A percentile compares a stretch with the other conserved stretches of the same genome.
Evolutionary conservation across 2,113 vertebrate genomes (phyloP).

Genomic region (Malurus elegans): DNA sequence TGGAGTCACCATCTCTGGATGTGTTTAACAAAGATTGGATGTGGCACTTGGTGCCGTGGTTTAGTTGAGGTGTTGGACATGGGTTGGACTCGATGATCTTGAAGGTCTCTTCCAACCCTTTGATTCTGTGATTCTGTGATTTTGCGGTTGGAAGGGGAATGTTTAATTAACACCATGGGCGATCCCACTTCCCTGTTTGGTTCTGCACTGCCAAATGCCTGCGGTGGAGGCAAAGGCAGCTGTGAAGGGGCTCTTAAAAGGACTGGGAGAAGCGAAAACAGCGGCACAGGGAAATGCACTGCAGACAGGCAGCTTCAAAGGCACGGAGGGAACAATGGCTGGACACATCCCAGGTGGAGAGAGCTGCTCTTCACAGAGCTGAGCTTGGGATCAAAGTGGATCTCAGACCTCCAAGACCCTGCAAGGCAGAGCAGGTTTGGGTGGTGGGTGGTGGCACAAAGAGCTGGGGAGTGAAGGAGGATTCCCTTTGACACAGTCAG

Average conservation of each 20-base stretch:
- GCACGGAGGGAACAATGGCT: background rate
- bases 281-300: background rate
- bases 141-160: background rate
- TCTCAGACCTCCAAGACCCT: background rate
- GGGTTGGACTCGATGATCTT: no score
- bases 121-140: no score
- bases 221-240: background rate
- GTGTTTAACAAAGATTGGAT: no score
- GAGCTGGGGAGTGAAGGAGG: background rate
- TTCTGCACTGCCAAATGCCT: background rate
- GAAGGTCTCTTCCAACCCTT: no score
- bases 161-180: background rate
- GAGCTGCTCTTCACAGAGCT: background rate
- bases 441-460: background rate
- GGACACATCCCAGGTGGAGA: background rate
- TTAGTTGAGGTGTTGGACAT: no score
- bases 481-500: background rate
- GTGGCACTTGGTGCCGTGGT: no score
- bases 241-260: constrained; percentile 14
- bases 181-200: background rate
- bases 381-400: constrained; percentile 14
- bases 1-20: no score
- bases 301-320: constrained; percentile 35
- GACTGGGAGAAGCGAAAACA: background rate
- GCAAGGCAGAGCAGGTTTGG: background rate